Conservation (phyloP, 1,140 invertebrate genomes). For the Apocrypta bakeri region DNA sequence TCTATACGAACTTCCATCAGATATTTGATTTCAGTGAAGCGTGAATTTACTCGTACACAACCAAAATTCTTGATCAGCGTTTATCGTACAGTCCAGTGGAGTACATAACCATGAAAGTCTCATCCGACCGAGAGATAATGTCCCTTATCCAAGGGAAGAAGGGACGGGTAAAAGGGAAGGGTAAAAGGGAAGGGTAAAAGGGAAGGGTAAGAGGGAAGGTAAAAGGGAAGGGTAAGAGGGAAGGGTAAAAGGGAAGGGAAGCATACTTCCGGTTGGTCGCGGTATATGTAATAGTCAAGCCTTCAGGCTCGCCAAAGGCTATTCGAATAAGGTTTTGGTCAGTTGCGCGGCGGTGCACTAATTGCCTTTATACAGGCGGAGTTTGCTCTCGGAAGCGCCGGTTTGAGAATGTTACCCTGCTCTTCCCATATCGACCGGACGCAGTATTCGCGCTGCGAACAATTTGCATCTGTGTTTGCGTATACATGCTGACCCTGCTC, state of each 20-base stretch:
- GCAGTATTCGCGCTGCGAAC: not conserved
- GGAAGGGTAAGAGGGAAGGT: no score
- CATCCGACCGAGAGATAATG: not conserved
- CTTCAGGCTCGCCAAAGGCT: not conserved
- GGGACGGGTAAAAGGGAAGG: no score
- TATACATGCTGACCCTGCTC: not conserved
- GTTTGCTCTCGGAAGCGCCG: not conserved
- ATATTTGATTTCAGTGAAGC: no score
- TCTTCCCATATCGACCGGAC: not conserved
- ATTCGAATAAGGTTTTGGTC: not conserved
- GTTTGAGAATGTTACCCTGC: not conserved
- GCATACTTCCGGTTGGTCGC: not conserved
- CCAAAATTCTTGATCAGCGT: no score
- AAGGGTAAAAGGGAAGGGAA: no score
- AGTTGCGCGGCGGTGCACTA: not conserved
- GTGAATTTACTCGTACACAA: no score
- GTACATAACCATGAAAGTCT: not conserved
- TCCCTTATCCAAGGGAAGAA: no score
- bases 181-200: no score
- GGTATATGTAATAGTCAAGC: not conserved
- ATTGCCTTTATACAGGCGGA: slow-evolving; percentile 15
- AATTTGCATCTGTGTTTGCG: not conserved
- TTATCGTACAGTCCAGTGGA: not conserved
- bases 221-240: no score
- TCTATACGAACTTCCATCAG: no score